Evolutionary conservation across 2,888 invertebrate species (phyloP).

Genomic region (Calameuta filiformis): DNA sequence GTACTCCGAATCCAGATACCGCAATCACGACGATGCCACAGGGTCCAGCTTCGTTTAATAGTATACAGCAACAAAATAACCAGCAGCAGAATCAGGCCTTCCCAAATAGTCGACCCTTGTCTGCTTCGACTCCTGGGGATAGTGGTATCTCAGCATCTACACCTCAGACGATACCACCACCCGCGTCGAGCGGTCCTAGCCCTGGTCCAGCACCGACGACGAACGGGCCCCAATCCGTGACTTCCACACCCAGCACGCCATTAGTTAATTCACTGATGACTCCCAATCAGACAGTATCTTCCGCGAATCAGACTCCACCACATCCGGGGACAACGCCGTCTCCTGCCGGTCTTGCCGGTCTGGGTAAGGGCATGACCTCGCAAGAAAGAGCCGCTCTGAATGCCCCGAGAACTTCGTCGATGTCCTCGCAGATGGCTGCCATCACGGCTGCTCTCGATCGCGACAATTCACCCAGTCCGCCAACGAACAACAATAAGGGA

Average conservation of each 20-base stretch:
- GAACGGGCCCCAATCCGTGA: constrained; percentile 64
- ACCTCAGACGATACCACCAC: constrained; percentile 65
- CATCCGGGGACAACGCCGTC: constrained; percentile 62
- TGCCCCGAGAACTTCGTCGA: constrained; percentile 68
- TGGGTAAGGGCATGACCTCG: constrained; percentile 70
- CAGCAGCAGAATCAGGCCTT: constrained; percentile 60
- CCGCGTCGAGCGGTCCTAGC: constrained; percentile 60
- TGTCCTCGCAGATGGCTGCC: constrained; percentile 80
- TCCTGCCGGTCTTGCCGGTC: constrained; percentile 63
- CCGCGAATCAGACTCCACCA: constrained; percentile 69
- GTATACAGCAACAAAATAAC: constrained; percentile 55
- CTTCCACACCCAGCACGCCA: constrained; percentile 61
- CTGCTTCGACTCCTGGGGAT: constrained; percentile 58
- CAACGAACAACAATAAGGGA: constrained; percentile 71
- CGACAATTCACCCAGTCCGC: constrained; percentile 73
- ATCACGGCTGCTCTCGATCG: constrained; percentile 77
- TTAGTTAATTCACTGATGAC: constrained; percentile 69
- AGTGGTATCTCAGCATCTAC: constrained; percentile 67
- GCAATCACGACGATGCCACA: constrained; percentile 60
- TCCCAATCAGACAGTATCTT: constrained; percentile 73
- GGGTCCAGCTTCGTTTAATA: constrained; percentile 71
- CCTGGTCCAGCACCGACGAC: constrained; percentile 57
- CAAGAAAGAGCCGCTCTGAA: constrained; percentile 69
- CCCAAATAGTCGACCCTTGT: constrained; percentile 62
- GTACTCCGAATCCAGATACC: constrained; percentile 56